These are phyloP conservation scores for Sipha maydis DNA, from an alignment of 2,888 invertebrate genomes.

Conservation along the genomic window DNA sequence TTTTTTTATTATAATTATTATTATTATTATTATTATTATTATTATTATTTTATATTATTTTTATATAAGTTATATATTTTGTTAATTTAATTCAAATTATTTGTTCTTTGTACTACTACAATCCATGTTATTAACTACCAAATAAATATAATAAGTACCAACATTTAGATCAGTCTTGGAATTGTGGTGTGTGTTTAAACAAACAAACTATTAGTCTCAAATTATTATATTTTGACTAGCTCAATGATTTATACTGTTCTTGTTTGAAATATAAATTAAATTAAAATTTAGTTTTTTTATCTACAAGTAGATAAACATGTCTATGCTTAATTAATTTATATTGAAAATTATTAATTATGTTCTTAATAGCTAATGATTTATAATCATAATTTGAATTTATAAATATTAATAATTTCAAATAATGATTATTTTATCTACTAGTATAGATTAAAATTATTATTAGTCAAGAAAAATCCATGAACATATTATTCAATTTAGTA, in stretches of 20 bases:
- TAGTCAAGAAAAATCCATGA: too few species aligned
- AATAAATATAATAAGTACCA: conserved; percentile 48
- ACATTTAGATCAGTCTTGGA: conserved; percentile 40
- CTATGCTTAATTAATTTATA: not conserved
- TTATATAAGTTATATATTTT: conserved; percentile 55
- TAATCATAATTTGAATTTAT: too few species aligned
- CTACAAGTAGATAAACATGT: not conserved
- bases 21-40: conserved; percentile 42
- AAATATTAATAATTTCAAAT: too few species aligned
- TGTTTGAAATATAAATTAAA: too few species aligned
- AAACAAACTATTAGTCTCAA: not conserved
- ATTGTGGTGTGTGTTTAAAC: not conserved
- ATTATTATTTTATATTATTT: conserved; percentile 54
- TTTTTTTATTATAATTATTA: conserved; percentile 17
- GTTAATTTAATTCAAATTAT: conserved; percentile 55
- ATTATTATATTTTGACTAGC: not conserved
- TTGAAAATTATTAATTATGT: too few species aligned
- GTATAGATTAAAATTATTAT: too few species aligned
- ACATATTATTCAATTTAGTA: too few species aligned
- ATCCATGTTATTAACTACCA: conserved; percentile 54
- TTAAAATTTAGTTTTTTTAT: too few species aligned
- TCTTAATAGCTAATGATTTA: too few species aligned
- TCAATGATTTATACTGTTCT: not conserved
- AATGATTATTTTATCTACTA: too few species aligned
- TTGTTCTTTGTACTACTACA: conserved; percentile 56